Evolutionary conservation across 2,797 vertebrate species (phyloP).

Genomic region (Acipenser transmontanus): DNA sequence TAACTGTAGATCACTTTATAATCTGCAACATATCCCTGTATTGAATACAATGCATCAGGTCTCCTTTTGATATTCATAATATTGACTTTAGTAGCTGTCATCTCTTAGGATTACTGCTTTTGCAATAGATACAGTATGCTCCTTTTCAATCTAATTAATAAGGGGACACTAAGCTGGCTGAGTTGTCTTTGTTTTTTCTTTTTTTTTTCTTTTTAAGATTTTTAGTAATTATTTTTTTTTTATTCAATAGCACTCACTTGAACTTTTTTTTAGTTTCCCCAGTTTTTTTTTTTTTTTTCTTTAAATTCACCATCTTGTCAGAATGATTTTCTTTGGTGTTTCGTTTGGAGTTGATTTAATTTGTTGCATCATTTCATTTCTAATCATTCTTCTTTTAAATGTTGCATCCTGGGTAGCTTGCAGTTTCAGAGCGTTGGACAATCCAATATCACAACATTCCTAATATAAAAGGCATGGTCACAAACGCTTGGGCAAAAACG

Average conservation of each 20-base stretch:
- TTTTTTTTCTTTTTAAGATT: too few relatives aligned
- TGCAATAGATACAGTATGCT: too few relatives aligned
- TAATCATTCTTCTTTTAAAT: constrained; percentile 12
- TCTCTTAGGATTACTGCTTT: background rate
- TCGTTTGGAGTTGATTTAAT: background rate
- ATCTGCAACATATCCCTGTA: too few relatives aligned
- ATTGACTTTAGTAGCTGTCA: background rate
- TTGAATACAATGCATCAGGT: too few relatives aligned
- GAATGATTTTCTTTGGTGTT: background rate
- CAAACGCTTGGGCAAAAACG: background rate
- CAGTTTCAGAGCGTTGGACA: background rate
- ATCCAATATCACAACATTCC: constrained; percentile 15
- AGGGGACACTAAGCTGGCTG: background rate
- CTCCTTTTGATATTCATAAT: too few relatives aligned
- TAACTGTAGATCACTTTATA: too few relatives aligned
- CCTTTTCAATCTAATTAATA: too few relatives aligned
- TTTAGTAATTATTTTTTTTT: background rate
- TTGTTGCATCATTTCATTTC: background rate
- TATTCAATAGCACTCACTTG: constrained; percentile 12
- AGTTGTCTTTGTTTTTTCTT: constrained; percentile 6
- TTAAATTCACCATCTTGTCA: constrained; percentile 7
- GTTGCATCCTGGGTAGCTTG: constrained; percentile 3
- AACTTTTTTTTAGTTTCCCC: constrained; percentile 6
- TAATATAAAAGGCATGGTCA: constrained; percentile 7
- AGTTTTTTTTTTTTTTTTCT: constrained; percentile 12